phyloP scores from a whole-genome alignment of 2,797 vertebrate genomes.

The Ceyx erithaca region DNA sequence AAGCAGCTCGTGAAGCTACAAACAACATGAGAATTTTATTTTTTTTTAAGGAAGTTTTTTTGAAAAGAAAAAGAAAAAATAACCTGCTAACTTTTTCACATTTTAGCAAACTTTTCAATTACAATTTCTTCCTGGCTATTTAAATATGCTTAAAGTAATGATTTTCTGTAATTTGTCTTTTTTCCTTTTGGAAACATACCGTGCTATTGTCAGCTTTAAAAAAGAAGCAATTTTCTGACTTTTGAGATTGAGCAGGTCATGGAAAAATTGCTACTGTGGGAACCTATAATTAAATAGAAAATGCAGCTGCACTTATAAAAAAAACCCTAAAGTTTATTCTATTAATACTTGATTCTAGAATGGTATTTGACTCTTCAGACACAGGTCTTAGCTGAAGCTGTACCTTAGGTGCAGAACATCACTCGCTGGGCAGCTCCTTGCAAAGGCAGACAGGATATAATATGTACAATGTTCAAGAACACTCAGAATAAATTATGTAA shows the following conservation, averaged over 20 bases:
- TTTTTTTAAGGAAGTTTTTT: no score
- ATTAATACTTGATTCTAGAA: constrained; percentile 85
- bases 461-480: not conserved
- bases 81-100: constrained; percentile 62
- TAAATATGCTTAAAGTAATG: constrained; percentile 92
- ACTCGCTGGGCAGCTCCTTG: not conserved
- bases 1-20: constrained; percentile 11
- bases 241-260: constrained; percentile 96
- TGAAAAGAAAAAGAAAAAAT: not conserved
- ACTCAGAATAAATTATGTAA: not conserved
- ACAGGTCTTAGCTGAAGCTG: constrained; percentile 41
- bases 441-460: not conserved
- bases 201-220: constrained; percentile 95
- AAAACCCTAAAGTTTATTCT: constrained; percentile 82
- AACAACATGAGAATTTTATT: not conserved
- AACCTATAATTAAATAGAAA: constrained; percentile 97
- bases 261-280: constrained; percentile 93
- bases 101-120: constrained; percentile 80
- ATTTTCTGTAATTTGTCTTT: constrained; percentile 91
- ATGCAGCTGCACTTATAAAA: constrained; percentile 89
- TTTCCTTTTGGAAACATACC: constrained; percentile 88
- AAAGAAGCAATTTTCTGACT: constrained; percentile 99
- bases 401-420: not conserved
- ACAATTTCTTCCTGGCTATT: constrained; percentile 78
- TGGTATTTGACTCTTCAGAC: constrained; percentile 63